These are phyloP conservation scores for Neodiprion pinetum DNA, from an alignment of 1,140 invertebrate genomes.

Conservation along the genomic window DNA sequence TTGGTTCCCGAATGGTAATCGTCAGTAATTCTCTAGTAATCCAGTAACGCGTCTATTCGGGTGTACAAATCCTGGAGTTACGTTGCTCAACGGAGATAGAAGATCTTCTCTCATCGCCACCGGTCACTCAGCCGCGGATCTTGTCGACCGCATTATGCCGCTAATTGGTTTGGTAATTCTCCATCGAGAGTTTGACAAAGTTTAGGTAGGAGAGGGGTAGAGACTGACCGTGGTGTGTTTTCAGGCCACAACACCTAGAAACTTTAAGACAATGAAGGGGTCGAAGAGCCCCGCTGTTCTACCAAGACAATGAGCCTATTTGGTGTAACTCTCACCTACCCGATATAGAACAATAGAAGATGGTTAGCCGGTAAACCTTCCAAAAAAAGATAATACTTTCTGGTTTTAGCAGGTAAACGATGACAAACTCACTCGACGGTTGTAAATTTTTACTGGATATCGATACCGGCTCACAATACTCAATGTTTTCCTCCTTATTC, in stretches of 20 bases:
- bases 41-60: no score
- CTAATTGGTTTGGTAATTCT: background rate
- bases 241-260: background rate
- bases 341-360: background rate
- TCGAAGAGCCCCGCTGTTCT: background rate
- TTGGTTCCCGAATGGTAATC: no score
- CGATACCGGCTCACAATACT: no score
- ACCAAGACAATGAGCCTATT: background rate
- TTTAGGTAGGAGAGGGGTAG: background rate
- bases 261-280: background rate
- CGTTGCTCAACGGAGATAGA: no score
- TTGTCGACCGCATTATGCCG: background rate
- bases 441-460: background rate
- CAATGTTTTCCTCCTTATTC: no score
- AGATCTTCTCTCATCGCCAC: no score
- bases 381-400: background rate
- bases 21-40: no score
- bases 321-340: background rate
- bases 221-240: background rate
- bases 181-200: background rate
- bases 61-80: no score
- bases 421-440: background rate
- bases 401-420: background rate
- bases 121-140: no score
- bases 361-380: background rate